Evolutionary conservation across 2,113 vertebrate species (phyloP).

Genomic region (Varanus komodoensis): DNA sequence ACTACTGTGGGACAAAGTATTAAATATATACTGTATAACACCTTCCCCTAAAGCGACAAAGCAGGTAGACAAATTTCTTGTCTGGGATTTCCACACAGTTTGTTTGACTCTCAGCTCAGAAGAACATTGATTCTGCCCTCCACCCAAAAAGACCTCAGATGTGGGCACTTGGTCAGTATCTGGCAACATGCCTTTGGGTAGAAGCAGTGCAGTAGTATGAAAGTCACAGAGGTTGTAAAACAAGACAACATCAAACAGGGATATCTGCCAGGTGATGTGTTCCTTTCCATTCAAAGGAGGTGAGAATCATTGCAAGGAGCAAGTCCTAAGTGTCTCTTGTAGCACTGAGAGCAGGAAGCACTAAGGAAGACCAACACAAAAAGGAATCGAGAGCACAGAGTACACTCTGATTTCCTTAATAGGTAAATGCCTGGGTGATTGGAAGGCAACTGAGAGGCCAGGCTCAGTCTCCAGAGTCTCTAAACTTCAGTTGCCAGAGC

Average conservation of each 20-base stretch:
- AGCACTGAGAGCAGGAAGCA: too few species aligned
- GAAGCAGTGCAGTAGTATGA: slow-evolving; percentile 36
- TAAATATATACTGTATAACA: not conserved
- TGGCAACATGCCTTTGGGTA: not conserved
- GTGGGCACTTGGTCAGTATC: slow-evolving; percentile 40
- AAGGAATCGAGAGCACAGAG: too few species aligned
- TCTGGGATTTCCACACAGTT: slow-evolving; percentile 62
- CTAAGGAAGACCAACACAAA: too few species aligned
- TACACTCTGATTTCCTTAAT: too few species aligned
- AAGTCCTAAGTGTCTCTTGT: slow-evolving; percentile 87
- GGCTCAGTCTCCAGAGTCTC: not conserved
- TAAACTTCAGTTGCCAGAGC: too few species aligned
- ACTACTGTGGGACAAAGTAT: slow-evolving; percentile 20
- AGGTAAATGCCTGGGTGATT: too few species aligned
- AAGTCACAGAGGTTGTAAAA: slow-evolving; percentile 40
- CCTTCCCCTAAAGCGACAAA: slow-evolving; percentile 6
- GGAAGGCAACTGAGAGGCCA: too few species aligned
- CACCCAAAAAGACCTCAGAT: slow-evolving; percentile 18
- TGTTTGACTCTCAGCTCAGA: slow-evolving; percentile 43
- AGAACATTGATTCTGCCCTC: slow-evolving; percentile 18
- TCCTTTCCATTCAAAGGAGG: slow-evolving; percentile 21
- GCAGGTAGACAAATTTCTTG: not conserved
- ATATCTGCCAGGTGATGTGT: not conserved
- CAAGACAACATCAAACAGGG: slow-evolving; percentile 41
- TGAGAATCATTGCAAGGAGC: not conserved